phyloP scores from a whole-genome alignment of 2,888 invertebrate species.

The Ariolimax columbianus region DNA sequence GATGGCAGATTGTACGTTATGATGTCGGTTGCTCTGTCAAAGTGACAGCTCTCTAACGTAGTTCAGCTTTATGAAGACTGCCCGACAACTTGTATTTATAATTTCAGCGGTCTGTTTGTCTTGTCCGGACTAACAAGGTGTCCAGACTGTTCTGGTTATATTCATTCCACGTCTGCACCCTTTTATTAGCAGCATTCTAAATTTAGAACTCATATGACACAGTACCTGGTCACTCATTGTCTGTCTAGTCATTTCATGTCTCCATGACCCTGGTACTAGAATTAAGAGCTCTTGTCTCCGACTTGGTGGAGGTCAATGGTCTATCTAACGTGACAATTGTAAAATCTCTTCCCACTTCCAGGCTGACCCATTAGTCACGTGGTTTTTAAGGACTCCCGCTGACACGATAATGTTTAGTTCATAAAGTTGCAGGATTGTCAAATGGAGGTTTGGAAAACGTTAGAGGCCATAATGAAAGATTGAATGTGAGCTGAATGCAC shows the following conservation, averaged over 20 bases:
- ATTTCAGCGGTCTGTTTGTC: neutral
- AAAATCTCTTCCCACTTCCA: neutral
- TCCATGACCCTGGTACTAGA: neutral
- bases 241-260: neutral
- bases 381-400: neutral
- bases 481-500: neutral
- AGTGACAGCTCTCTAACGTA: neutral
- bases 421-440: neutral
- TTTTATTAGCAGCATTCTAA: neutral
- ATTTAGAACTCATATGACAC: neutral
- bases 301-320: neutral
- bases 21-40: neutral
- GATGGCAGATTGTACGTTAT: neutral
- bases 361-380: neutral
- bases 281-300: neutral
- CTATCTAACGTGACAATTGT: neutral
- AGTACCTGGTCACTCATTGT: neutral
- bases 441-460: neutral
- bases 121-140: neutral
- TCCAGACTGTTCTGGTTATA: neutral
- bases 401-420: neutral
- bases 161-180: neutral
- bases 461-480: neutral
- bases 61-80: neutral
- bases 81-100: neutral